Evolutionary conservation across 2,888 invertebrate species (phyloP).

Genomic region (Anagyrus pseudococci): DNA sequence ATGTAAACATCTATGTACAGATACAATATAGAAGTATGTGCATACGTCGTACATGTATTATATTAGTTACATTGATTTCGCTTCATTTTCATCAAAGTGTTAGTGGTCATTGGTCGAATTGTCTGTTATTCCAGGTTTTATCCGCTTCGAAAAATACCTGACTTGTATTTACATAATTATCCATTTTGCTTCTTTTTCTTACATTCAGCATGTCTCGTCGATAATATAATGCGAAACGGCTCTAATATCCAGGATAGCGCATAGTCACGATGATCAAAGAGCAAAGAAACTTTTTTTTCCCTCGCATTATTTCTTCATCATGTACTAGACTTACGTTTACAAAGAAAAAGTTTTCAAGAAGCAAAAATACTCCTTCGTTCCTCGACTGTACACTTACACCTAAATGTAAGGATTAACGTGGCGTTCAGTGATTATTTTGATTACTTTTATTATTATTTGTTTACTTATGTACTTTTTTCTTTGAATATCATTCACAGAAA

Average conservation of each 20-base stretch:
- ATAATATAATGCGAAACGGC: constrained; percentile 14
- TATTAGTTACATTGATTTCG: constrained; percentile 38
- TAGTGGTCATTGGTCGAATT: constrained; percentile 43
- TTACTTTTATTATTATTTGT: constrained; percentile 24
- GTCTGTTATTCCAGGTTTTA: constrained; percentile 32
- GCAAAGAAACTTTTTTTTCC: constrained; percentile 2
- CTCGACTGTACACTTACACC: not conserved
- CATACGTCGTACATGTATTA: constrained; percentile 35
- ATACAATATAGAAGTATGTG: constrained; percentile 39
- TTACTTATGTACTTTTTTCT: not conserved
- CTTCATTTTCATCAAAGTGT: constrained; percentile 16
- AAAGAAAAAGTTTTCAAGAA: not conserved
- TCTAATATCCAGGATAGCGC: not conserved
- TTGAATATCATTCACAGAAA: constrained; percentile 4
- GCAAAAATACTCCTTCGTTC: not conserved
- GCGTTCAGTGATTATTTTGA: not conserved
- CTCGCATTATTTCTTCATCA: not conserved
- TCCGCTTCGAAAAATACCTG: constrained; percentile 31
- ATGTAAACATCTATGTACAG: constrained; percentile 36
- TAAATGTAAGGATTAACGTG: constrained; percentile 3
- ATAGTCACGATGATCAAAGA: not conserved
- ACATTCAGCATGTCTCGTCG: no score
- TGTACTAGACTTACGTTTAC: no score
- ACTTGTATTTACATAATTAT: constrained; percentile 10
- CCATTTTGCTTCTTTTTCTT: no score